Evolutionary conservation across 2,888 invertebrate species (phyloP).

Genomic region (Stratiomys singularior): DNA sequence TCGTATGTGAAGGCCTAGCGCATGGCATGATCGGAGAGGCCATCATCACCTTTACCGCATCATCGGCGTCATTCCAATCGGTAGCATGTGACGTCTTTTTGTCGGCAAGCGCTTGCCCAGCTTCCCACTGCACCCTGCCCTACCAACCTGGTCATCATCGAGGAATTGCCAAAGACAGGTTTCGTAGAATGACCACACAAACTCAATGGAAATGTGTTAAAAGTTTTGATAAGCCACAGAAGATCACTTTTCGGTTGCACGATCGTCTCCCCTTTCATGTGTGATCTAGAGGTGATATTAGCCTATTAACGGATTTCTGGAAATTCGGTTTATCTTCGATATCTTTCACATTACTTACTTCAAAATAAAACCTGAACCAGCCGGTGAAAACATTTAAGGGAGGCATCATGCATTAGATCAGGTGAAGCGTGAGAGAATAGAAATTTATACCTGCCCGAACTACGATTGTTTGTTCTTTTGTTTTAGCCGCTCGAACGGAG

Average conservation of each 20-base stretch:
- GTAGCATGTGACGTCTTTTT: constrained; percentile 45
- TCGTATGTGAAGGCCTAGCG: background rate
- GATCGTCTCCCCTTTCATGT: constrained; percentile 35
- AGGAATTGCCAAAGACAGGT: constrained; percentile 40
- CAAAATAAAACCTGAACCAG: constrained; percentile 8
- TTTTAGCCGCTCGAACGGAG: constrained; percentile 17
- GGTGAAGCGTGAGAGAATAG: constrained; percentile 45
- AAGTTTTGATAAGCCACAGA: constrained; percentile 45
- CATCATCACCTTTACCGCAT: constrained; percentile 22
- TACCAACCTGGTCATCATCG: constrained; percentile 14
- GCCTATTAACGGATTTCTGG: constrained; percentile 46
- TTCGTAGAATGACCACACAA: constrained; percentile 46
- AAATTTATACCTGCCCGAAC: constrained; percentile 7
- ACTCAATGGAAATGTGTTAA: constrained; percentile 47
- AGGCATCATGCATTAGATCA: constrained; percentile 11
- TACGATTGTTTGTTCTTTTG: constrained; percentile 28
- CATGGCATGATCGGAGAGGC: constrained; percentile 13
- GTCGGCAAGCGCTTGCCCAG: constrained; percentile 29
- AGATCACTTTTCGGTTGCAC: constrained; percentile 42
- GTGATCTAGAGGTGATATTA: constrained; percentile 44
- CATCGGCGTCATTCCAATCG: constrained; percentile 33
- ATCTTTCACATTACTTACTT: constrained; percentile 29
- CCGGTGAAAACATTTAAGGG: background rate
- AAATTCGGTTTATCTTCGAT: constrained; percentile 31
- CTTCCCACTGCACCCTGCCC: background rate